Percentiles rank a stretch among this genome's conserved stretches.
Evolutionary conservation across 2,888 invertebrate genomes (phyloP).

Genomic region (Masnerella sp.): DNA sequence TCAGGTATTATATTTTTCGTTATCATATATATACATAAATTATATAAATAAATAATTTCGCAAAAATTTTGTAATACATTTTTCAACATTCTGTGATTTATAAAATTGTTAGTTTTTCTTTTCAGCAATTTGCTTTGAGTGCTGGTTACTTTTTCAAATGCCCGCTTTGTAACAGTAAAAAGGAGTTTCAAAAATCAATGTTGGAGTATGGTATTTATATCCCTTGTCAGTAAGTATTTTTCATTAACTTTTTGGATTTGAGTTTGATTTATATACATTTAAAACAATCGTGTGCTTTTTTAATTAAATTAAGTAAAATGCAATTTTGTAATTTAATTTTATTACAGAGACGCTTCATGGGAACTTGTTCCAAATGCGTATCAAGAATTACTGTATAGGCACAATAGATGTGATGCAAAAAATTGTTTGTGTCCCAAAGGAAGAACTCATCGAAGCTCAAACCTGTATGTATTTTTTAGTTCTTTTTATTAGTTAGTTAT

Average conservation of each 20-base stretch:
- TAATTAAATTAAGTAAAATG: too few species aligned
- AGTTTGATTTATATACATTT: too few species aligned
- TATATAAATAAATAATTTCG: neutral
- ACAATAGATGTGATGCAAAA: slow-evolving; percentile 81
- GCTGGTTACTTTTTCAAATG: slow-evolving; percentile 92
- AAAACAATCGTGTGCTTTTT: too few species aligned
- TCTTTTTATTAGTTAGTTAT: too few species aligned
- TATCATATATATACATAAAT: neutral
- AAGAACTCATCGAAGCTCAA: too few species aligned
- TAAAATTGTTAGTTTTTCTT: too few species aligned
- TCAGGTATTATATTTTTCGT: slow-evolving; percentile 78
- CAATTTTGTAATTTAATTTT: too few species aligned
- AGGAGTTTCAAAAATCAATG: slow-evolving; percentile 82
- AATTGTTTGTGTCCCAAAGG: slow-evolving; percentile 82
- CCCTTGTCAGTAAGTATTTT: too few species aligned
- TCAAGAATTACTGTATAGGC: slow-evolving; percentile 83
- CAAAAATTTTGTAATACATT: neutral
- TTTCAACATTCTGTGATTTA: too few species aligned
- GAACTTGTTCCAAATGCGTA: slow-evolving; percentile 87
- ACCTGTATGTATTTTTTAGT: too few species aligned
- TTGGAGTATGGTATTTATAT: slow-evolving; percentile 86
- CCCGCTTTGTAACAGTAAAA: slow-evolving; percentile 87
- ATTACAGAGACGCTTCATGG: slow-evolving; percentile 90
- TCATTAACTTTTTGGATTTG: too few species aligned
- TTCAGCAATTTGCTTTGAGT: slow-evolving; percentile 85